Conservation (phyloP, 2,797 vertebrate species). For the Sciaenops ocellatus region DNA sequence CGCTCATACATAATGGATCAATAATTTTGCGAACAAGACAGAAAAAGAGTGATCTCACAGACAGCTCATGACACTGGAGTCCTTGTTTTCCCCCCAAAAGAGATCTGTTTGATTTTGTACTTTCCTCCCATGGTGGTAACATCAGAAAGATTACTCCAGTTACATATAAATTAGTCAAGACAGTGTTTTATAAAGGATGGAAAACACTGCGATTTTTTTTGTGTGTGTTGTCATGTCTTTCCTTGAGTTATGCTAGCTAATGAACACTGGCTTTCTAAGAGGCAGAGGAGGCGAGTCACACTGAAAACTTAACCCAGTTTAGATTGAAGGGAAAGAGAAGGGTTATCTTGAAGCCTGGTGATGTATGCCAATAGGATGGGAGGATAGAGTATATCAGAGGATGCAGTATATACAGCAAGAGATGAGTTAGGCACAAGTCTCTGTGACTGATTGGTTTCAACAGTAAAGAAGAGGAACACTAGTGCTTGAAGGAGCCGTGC, state of each 20-base stretch:
- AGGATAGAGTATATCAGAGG: conserved; percentile 30
- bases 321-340: conserved; percentile 25
- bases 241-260: conserved; percentile 4
- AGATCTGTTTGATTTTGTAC: background rate
- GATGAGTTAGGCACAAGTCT: conserved; percentile 14
- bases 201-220: background rate
- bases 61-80: conserved; percentile 1
- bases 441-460: conserved; percentile 51
- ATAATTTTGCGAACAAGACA: background rate
- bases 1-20: conserved; percentile 41
- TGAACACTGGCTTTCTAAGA: conserved; percentile 43
- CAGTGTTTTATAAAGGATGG: background rate
- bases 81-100: background rate
- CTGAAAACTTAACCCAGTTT: conserved; percentile 55
- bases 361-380: conserved; percentile 34
- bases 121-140: background rate
- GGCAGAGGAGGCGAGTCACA: conserved; percentile 33
- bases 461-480: conserved; percentile 27
- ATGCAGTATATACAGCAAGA: conserved; percentile 5
- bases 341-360: conserved; percentile 33
- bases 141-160: conserved; percentile 1
- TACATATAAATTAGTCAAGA: conserved; percentile 25
- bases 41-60: conserved; percentile 5
- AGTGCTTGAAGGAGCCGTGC: conserved; percentile 19
- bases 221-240: conserved; percentile 5